Conservation (phyloP, 2,113 vertebrate genomes). For the Corydoras sp. region DNA sequence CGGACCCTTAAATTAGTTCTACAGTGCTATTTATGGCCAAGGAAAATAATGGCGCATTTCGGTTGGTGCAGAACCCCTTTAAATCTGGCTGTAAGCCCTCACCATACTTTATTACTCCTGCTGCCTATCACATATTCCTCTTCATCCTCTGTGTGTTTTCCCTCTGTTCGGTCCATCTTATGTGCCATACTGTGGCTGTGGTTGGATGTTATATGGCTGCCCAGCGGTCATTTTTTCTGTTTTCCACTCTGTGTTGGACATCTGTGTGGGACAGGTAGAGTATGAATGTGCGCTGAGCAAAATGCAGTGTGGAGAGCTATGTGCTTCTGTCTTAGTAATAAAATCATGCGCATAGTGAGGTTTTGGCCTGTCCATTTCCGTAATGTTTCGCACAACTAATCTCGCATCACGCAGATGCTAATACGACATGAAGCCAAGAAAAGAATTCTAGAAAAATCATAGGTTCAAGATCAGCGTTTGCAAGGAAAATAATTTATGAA, state of each 20-base stretch:
- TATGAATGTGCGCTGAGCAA: not conserved
- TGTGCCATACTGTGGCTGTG: not conserved
- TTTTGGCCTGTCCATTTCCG: not conserved
- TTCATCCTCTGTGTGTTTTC: conserved; percentile 18
- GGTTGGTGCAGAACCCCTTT: conserved; percentile 52
- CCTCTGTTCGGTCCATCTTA: conserved; percentile 12
- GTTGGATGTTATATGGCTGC: not conserved
- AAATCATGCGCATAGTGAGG: conserved; percentile 13
- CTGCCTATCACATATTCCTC: conserved; percentile 23
- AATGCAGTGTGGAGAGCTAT: not conserved
- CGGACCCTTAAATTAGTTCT: conserved; percentile 51
- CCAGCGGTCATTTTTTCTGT: conserved; percentile 12
- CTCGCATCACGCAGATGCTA: too few species aligned
- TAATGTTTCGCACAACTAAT: too few species aligned
- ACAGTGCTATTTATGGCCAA: conserved; percentile 56
- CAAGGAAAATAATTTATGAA: too few species aligned
- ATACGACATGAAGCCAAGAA: too few species aligned
- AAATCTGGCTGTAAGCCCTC: conserved; percentile 55
- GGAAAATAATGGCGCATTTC: conserved; percentile 56
- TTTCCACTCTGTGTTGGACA: not conserved
- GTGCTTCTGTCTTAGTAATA: conserved; percentile 18
- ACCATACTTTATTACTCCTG: conserved; percentile 52
- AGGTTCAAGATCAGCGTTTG: too few species aligned
- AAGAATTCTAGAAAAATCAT: too few species aligned
- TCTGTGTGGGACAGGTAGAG: not conserved